A percentile compares a stretch with the other conserved stretches of the same genome.
phyloP scores from a whole-genome alignment of 2,113 vertebrate species.

The Apteryx owenii region DNA sequence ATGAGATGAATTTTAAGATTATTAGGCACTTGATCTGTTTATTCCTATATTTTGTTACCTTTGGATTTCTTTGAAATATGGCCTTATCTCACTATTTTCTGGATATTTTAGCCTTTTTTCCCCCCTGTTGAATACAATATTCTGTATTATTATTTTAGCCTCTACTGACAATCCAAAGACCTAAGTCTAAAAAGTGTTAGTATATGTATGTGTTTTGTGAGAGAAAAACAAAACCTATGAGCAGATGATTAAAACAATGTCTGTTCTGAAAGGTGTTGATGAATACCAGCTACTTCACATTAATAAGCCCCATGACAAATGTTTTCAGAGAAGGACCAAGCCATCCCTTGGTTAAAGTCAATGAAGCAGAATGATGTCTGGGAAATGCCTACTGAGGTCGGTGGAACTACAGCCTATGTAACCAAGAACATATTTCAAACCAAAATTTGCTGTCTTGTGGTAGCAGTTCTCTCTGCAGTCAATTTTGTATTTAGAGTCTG shows the following conservation, averaged over 20 bases:
- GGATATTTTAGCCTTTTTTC: background rate
- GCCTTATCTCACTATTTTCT: background rate
- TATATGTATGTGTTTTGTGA: background rate
- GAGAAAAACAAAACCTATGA: background rate
- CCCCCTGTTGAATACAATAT: background rate
- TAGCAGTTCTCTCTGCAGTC: background rate
- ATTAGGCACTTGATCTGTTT: background rate
- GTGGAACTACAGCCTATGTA: background rate
- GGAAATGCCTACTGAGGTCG: background rate
- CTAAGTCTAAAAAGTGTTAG: background rate
- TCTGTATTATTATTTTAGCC: background rate
- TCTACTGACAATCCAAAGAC: background rate
- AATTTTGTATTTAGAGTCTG: constrained; percentile 10
- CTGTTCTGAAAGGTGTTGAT: background rate
- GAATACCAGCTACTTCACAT: background rate
- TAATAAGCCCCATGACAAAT: background rate
- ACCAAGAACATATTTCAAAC: background rate
- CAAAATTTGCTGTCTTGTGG: background rate
- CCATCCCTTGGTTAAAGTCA: background rate
- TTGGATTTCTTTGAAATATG: background rate
- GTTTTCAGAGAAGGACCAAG: background rate
- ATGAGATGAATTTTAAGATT: background rate
- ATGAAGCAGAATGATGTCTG: background rate
- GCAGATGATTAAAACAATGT: background rate
- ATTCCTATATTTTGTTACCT: background rate